A percentile compares a stretch with the other conserved stretches of the same genome.
These are phyloP conservation scores for Palythoa caribaeorum DNA, from an alignment of 92 coral and sea anemone species.

Conservation along the genomic window DNA sequence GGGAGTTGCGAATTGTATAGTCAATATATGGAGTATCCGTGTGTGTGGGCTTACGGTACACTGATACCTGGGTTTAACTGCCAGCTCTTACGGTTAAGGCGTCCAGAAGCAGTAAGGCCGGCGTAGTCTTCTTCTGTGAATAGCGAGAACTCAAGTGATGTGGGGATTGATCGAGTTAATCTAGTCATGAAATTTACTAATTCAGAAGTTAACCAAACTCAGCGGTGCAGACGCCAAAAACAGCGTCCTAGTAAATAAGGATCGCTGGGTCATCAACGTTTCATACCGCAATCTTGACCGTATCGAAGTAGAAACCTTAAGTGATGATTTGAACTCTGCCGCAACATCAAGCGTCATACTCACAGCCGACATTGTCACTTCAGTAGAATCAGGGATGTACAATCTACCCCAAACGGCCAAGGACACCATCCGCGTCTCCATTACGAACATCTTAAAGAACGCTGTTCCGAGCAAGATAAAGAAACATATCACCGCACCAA, in stretches of 20 bases:
- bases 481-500: background rate
- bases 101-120: background rate
- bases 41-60: background rate
- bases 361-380: background rate
- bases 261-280: too few relatives aligned
- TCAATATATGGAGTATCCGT: background rate
- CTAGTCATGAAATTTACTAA: background rate
- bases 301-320: background rate
- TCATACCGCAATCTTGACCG: background rate
- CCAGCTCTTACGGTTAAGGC: background rate
- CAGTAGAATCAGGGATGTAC: background rate
- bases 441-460: background rate
- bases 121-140: background rate
- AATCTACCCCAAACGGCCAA: constrained; percentile 6
- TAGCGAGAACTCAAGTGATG: background rate
- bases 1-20: background rate
- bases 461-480: background rate
- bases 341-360: background rate
- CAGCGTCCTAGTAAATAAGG: too few relatives aligned
- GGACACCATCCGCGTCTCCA: background rate
- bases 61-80: background rate
- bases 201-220: too few relatives aligned
- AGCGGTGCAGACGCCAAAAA: too few relatives aligned
- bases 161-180: background rate
- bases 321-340: background rate